phyloP scores from a whole-genome alignment of 2,113 vertebrate genomes.

The Caretta caretta region DNA sequence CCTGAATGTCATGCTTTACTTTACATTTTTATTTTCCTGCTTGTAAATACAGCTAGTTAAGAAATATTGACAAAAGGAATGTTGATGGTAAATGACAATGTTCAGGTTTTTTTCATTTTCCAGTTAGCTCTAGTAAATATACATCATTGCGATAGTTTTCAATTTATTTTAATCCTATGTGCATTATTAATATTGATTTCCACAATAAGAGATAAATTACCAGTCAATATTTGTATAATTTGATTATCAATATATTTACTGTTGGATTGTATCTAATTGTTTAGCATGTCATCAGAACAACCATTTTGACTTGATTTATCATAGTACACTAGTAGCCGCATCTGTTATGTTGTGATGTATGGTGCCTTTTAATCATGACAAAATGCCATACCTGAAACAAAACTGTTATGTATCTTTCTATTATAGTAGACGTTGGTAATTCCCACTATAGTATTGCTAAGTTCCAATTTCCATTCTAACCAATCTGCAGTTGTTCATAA shows the following conservation, averaged over 20 bases:
- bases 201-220: not conserved
- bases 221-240: not conserved
- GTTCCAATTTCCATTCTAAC: not conserved
- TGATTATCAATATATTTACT: not conserved
- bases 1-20: not conserved
- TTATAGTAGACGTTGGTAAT: not conserved
- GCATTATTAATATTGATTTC: not conserved
- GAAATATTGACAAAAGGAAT: not conserved
- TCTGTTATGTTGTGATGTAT: not conserved
- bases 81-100: not conserved
- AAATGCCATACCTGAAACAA: not conserved
- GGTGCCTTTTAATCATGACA: not conserved
- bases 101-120: not conserved
- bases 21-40: not conserved
- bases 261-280: not conserved
- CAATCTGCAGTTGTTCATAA: not conserved
- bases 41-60: not conserved
- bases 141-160: not conserved
- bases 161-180: not conserved
- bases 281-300: not conserved
- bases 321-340: not conserved
- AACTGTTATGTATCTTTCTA: not conserved
- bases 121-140: not conserved
- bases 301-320: not conserved
- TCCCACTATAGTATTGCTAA: not conserved